Evolutionary conservation across 1,140 invertebrate species (phyloP).

Genomic region (Lasioglossum baleicum): DNA sequence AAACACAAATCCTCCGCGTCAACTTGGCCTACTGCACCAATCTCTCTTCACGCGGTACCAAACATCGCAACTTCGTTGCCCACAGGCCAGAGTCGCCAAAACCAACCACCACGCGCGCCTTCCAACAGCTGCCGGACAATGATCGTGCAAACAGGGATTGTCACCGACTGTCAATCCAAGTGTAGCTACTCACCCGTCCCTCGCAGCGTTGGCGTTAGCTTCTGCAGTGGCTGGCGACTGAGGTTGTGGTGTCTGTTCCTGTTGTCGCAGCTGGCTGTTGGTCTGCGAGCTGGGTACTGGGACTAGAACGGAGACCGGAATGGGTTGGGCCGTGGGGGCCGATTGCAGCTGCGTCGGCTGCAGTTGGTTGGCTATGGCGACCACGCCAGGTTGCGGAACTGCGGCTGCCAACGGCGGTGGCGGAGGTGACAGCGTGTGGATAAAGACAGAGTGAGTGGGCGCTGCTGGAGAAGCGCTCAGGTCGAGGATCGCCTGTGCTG

Average conservation of each 20-base stretch:
- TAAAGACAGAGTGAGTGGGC: conserved; percentile 76
- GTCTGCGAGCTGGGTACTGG: conserved; percentile 68
- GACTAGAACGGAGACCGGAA: conserved; percentile 71
- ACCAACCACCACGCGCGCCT: too few relatives aligned
- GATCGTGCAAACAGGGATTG: too few relatives aligned
- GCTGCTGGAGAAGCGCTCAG: conserved; percentile 91
- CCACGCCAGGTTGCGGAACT: conserved; percentile 17
- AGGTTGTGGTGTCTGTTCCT: conserved; percentile 62
- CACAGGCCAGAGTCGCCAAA: too few relatives aligned
- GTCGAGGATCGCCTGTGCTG: conserved; percentile 92
- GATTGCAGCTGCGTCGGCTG: conserved; percentile 41
- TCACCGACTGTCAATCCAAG: too few relatives aligned
- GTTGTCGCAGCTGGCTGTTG: conserved; percentile 64
- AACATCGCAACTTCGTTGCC: too few relatives aligned
- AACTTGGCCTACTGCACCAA: too few relatives aligned
- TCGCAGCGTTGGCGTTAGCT: conserved; percentile 31
- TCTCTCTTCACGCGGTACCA: too few relatives aligned
- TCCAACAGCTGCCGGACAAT: too few relatives aligned
- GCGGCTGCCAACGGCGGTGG: conserved; percentile 16
- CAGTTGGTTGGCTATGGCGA: conserved; percentile 25
- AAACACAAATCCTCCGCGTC: too few relatives aligned
- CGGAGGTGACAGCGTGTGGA: conserved; percentile 77
- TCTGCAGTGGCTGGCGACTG: conserved; percentile 69
- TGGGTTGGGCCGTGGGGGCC: conserved; percentile 57
- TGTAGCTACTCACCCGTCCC: conserved; percentile 51